Conservation (phyloP, 35 echinoderm and acorn worm genomes). For the Apostichopus parvimensis region DNA sequence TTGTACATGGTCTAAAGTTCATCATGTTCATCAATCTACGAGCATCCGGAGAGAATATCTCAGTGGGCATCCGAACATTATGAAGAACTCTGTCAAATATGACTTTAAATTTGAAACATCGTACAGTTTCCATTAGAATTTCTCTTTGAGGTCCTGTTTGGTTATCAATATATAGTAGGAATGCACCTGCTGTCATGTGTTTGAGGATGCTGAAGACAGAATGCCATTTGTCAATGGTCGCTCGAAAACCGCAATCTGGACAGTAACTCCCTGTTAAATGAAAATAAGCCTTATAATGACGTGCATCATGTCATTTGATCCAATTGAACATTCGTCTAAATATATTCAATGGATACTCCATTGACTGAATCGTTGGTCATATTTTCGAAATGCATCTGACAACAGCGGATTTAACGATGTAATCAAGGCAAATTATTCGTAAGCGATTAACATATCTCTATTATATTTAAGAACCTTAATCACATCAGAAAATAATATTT, state of each 20-base stretch:
- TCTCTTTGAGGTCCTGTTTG: not conserved
- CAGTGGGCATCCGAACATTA: not conserved
- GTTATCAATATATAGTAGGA: conserved; percentile 17
- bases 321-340: too few species aligned
- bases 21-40: not conserved
- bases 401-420: too few species aligned
- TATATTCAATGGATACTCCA: too few species aligned
- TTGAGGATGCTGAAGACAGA: conserved; percentile 30
- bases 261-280: not conserved
- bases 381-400: too few species aligned
- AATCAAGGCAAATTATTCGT: too few species aligned
- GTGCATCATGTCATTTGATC: too few species aligned
- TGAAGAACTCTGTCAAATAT: conserved; percentile 4
- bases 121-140: not conserved
- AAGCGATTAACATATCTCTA: too few species aligned
- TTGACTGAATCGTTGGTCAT: too few species aligned
- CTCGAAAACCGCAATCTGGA: not conserved
- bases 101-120: not conserved
- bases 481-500: too few species aligned
- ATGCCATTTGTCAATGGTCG: not conserved
- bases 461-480: too few species aligned
- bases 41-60: not conserved
- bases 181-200: not conserved
- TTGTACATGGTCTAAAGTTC: not conserved
- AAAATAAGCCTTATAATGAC: not conserved